Base-by-base conservation (phyloP, 1,140 invertebrate species). In the Halesus radiatus region DNA sequence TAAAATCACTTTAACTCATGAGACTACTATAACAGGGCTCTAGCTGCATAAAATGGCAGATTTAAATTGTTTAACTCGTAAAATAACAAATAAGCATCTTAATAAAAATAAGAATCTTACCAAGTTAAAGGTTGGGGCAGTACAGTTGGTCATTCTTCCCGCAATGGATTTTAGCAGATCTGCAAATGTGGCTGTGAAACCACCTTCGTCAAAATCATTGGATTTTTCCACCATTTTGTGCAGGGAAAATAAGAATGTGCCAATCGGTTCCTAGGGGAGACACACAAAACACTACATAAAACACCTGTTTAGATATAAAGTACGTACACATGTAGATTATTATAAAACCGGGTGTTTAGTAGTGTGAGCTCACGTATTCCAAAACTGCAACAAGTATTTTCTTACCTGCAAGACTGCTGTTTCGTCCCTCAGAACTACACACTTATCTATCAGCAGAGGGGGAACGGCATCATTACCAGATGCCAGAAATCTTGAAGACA, bases 391-490 rank as follows among this genome's bases (percentile, higher is more conserved):
- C 54, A 56, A 56, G n/a, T 16, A 56, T 56, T 56, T 56, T n/a
- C 4, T 52, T 50, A 87, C 86, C 76, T 85, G 86, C 16, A 88
- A 82, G 22, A 88, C 79, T 56, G 88, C 84, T 70, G 89, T 86
- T 5, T 84, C 77, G 10, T 89, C 89, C 82, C 86, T 87, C n/a
- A 87, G 60, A n/a, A 82, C 60, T 2, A 86, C 81, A 70, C 90
- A 89, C 37, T 89, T 86, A 0, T 88, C 85, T 56, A 92, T 87
- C 58, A 87, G 85, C 22, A 92, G 26, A 3, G 91, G 90, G 20
- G 88, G 88, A 8, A 84, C 20, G 45, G 68, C 26, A 7, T 66
- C 75, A 8, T 29, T 10, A 80, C 90, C 87, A 3, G 85, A 76
- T 75, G 89, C 85, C 32, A 90, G 89, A 84, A 87, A 92, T 3